Percentiles rank a stretch among this genome's conserved stretches.
Conservation (phyloP, 2,797 vertebrate species). For the Bradypus variegatus region DNA sequence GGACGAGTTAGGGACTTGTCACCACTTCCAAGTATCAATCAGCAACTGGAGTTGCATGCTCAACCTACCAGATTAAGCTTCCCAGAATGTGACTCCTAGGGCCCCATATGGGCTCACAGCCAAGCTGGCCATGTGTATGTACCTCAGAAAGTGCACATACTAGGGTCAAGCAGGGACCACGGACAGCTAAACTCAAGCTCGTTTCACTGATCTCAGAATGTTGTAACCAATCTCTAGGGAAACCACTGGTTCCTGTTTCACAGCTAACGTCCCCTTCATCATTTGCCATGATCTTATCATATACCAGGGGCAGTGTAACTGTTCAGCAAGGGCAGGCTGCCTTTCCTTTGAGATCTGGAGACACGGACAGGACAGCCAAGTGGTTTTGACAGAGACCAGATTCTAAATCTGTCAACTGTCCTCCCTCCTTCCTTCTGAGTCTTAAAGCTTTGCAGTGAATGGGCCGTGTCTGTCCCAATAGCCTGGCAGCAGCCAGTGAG, state of each 20-base stretch:
- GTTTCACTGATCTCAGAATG: not conserved
- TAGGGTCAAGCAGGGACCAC: no score
- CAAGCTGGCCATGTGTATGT: accelerated
- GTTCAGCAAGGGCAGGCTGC: not conserved
- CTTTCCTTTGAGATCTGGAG: not conserved
- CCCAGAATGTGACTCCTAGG: not conserved
- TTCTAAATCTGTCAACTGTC: not conserved
- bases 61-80: not conserved
- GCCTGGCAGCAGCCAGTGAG: not conserved
- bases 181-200: not conserved
- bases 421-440: not conserved
- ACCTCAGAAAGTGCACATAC: not conserved
- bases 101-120: not conserved
- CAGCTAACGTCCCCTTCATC: not conserved
- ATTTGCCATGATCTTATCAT: not conserved
- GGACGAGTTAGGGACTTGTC: not conserved
- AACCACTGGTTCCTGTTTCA: not conserved
- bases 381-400: not conserved
- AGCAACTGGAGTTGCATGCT: not conserved
- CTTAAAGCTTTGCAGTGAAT: not conserved
- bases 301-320: not conserved
- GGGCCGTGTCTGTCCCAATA: not conserved
- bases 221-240: not conserved
- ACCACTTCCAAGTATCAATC: not conserved
- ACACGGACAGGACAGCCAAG: not conserved